These are phyloP conservation scores for Nesometra sesokonis DNA, from an alignment of 35 echinoderm and acorn worm genomes.

Conservation along the genomic window DNA sequence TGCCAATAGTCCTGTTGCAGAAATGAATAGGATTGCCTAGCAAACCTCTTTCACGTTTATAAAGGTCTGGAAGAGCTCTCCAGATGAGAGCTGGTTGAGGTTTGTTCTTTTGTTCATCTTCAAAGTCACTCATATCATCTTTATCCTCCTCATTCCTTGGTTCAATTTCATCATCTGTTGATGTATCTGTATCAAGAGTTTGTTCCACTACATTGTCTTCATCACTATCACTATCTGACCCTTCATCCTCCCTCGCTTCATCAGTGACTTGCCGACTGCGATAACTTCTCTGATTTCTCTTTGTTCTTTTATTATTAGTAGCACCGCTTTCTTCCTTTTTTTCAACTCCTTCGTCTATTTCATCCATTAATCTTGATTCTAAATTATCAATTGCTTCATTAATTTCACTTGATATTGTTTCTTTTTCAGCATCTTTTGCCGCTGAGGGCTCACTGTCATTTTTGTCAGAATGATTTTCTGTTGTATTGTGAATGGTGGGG, in stretches of 20 bases:
- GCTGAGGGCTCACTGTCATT: not conserved
- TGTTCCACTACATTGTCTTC: not conserved
- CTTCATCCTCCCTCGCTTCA: not conserved
- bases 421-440: not conserved
- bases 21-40: conserved; percentile 23
- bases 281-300: not conserved
- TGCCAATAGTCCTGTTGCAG: conserved; percentile 38
- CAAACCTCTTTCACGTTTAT: conserved; percentile 30
- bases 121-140: conserved; percentile 18
- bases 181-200: not conserved
- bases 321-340: not conserved
- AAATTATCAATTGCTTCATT: not conserved
- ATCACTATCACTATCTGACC: not conserved
- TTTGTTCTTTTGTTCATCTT: conserved; percentile 38
- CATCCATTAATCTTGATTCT: not conserved
- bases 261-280: not conserved
- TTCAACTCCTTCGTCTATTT: not conserved
- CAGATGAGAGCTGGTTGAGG: conserved; percentile 20
- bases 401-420: not conserved
- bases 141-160: not conserved
- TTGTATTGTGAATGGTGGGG: not conserved
- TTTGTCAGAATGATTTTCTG: not conserved
- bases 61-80: conserved; percentile 28
- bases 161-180: conserved; percentile 2
- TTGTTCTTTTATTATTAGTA: not conserved